phyloP scores from a whole-genome alignment of 2,888 invertebrate genomes.

The Lithodes maja region DNA sequence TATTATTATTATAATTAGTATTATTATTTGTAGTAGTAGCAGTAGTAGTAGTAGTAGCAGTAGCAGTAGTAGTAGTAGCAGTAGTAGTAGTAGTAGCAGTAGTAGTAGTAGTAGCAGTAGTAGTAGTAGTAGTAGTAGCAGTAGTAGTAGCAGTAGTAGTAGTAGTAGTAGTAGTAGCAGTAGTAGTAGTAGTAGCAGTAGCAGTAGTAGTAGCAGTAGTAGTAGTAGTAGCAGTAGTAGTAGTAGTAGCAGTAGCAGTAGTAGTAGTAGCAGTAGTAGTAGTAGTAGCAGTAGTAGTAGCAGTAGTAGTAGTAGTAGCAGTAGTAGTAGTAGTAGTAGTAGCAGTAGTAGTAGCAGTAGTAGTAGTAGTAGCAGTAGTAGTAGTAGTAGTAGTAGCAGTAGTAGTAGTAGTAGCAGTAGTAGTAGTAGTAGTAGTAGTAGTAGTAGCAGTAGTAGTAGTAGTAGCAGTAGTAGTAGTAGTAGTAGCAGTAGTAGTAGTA shows the following conservation, averaged over 20 bases:
- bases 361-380: background rate
- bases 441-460: background rate
- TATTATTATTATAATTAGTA: no score
- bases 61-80: background rate
- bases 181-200: background rate
- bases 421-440: slow-evolving; percentile 4
- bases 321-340: slow-evolving; percentile 4
- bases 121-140: background rate
- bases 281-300: slow-evolving; percentile 1
- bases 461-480: background rate
- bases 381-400: slow-evolving; percentile 1
- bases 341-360: background rate
- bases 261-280: slow-evolving; percentile 1
- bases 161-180: background rate
- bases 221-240: background rate
- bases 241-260: background rate
- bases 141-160: background rate
- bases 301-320: background rate
- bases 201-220: background rate
- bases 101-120: background rate
- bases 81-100: background rate
- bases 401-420: background rate
- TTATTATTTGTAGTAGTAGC: background rate
- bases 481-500: slow-evolving; percentile 1
- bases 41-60: background rate